Evolutionary conservation across 2,797 vertebrate species (phyloP).

Genomic region (Muscicapa comitata): DNA sequence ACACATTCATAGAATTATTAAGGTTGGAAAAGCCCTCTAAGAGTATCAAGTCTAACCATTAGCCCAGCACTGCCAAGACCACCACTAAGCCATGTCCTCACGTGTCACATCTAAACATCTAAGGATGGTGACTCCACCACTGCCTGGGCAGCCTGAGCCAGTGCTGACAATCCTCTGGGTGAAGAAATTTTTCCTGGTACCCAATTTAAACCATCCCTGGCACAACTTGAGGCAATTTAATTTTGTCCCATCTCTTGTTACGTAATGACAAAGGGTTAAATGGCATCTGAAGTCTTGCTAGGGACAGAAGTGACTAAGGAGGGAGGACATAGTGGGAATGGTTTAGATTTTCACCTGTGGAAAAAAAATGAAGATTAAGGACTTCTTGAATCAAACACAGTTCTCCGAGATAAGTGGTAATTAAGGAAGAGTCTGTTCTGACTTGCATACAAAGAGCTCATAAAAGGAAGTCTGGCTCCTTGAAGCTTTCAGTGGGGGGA

Average conservation of each 20-base stretch:
- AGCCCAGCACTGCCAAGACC: background rate
- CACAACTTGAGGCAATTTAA: background rate
- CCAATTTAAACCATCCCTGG: background rate
- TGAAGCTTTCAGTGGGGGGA: background rate
- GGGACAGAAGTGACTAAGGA: background rate
- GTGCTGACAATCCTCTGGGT: background rate
- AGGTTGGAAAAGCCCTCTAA: background rate
- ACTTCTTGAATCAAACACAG: background rate
- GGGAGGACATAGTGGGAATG: background rate
- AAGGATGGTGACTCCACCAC: background rate
- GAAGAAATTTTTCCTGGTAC: background rate
- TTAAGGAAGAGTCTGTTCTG: conserved; percentile 27
- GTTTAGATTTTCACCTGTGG: background rate
- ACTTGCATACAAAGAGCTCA: conserved; percentile 29
- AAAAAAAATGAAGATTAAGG: background rate
- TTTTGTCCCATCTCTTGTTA: background rate
- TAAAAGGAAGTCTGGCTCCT: conserved; percentile 43
- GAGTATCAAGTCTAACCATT: background rate
- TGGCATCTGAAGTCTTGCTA: background rate
- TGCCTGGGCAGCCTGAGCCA: background rate
- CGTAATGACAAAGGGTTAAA: background rate
- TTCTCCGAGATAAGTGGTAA: conserved; percentile 20
- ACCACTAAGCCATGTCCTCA: background rate
- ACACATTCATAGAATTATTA: background rate
- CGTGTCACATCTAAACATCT: background rate